These are phyloP conservation scores for Diadumene lineata DNA, from an alignment of 92 coral and sea anemone species.

Conservation along the genomic window DNA sequence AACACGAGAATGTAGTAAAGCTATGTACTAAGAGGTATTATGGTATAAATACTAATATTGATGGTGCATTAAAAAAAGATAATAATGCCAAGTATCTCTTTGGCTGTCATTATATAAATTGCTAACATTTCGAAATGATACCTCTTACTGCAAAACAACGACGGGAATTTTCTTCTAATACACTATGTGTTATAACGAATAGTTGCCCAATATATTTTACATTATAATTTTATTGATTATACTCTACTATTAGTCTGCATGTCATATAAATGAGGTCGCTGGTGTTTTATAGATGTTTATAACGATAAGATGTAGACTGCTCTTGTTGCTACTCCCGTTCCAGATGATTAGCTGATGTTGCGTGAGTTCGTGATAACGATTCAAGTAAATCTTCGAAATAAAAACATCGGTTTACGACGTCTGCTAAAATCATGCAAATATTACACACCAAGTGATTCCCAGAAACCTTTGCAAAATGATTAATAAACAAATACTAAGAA, in stretches of 20 bases:
- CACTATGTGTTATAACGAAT: too few relatives aligned
- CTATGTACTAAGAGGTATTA: constrained; percentile 4
- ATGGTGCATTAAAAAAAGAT: background rate
- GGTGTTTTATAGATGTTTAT: background rate
- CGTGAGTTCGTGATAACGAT: constrained; percentile 21
- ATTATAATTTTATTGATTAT: too few relatives aligned
- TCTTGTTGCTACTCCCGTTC: constrained; percentile 5
- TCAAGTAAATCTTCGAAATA: constrained; percentile 24
- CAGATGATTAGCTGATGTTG: constrained; percentile 13
- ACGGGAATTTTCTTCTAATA: background rate
- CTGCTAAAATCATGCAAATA: constrained; percentile 26
- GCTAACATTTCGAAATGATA: background rate
- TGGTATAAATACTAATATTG: background rate
- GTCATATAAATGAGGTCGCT: too few relatives aligned
- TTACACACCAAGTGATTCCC: background rate
- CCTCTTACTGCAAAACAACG: background rate
- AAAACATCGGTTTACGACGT: constrained; percentile 9
- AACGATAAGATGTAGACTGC: background rate
- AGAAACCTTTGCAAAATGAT: constrained; percentile 1
- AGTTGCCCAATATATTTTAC: background rate
- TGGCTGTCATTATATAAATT: background rate
- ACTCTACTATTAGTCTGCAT: too few relatives aligned
- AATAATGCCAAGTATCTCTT: background rate
- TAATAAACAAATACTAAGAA: too few relatives aligned
- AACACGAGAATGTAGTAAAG: constrained; percentile 8